Conservation (phyloP, 1,140 invertebrate genomes). For the Bactericera cockerelli region DNA sequence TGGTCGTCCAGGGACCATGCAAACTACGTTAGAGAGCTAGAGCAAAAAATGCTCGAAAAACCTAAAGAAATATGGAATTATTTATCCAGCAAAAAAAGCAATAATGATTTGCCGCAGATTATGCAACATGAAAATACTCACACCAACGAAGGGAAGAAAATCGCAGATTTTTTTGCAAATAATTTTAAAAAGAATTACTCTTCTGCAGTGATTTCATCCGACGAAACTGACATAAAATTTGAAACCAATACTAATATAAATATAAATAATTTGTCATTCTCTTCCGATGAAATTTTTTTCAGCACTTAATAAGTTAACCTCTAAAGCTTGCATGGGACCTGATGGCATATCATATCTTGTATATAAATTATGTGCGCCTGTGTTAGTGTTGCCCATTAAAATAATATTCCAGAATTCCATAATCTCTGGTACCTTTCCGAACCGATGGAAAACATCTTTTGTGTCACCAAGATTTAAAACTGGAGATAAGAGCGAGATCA, state of each 20-base stretch:
- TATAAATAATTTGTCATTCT: neutral
- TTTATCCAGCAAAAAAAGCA: neutral
- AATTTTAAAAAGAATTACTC: neutral
- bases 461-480: neutral
- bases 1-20: neutral
- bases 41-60: neutral
- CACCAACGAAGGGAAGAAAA: neutral
- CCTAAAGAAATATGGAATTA: neutral
- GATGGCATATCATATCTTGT: neutral
- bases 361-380: neutral
- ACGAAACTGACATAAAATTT: neutral
- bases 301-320: neutral
- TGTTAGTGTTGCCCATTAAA: neutral
- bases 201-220: neutral
- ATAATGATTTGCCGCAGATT: neutral
- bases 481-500: neutral
- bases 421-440: neutral
- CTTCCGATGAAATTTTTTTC: neutral
- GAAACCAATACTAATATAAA: neutral
- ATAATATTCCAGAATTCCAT: neutral
- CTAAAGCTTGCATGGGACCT: neutral
- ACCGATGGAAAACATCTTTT: neutral
- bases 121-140: neutral
- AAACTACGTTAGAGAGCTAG: neutral
- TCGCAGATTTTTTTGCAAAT: neutral